phyloP scores from a whole-genome alignment of 2,797 vertebrate genomes.

The Takifugu rubripes region DNA sequence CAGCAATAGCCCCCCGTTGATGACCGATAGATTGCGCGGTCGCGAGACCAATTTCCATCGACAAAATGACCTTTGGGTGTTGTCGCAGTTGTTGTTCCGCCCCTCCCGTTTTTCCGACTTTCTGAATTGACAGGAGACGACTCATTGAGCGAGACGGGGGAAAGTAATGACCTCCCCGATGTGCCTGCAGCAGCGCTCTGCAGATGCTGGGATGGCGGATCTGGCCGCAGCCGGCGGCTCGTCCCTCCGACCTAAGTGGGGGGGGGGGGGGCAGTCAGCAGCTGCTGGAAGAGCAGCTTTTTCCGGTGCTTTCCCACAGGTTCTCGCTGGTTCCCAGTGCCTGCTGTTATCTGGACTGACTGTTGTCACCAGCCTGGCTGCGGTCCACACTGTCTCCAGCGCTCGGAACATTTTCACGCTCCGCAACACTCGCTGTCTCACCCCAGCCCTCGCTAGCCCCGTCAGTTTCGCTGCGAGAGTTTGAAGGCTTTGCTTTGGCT shows the following conservation, averaged over 20 bases:
- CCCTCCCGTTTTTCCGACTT: constrained; percentile 32
- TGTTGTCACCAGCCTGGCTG: constrained; percentile 57
- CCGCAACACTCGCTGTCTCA: constrained; percentile 48
- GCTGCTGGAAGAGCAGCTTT: constrained; percentile 49
- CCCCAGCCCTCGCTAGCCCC: constrained; percentile 41
- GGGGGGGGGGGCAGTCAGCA: constrained; percentile 52
- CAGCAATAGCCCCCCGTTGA: constrained; percentile 38
- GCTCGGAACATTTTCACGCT: constrained; percentile 55
- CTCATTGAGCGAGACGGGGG: constrained; percentile 48
- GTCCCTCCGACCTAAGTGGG: constrained; percentile 23
- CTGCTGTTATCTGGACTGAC: constrained; percentile 53
- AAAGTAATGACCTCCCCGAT: constrained; percentile 62
- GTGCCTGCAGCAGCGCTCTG: constrained; percentile 14
- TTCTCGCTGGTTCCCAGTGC: constrained; percentile 49
- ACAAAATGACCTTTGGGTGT: constrained; percentile 58
- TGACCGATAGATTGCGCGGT: constrained; percentile 54
- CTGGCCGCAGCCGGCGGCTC: constrained; percentile 34
- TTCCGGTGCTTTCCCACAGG: constrained; percentile 38
- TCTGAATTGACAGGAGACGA: constrained; percentile 57
- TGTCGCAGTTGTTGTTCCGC: constrained; percentile 36
- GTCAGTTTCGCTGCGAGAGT: constrained; percentile 42
- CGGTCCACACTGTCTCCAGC: constrained; percentile 49
- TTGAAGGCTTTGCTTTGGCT: constrained; percentile 43
- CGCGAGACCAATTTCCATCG: constrained; percentile 46
- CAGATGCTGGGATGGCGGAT: constrained; percentile 46